Percentiles rank a stretch among this genome's conserved stretches.
These are phyloP conservation scores for Muntiacus reevesi DNA, from an alignment of 2,113 vertebrate species.

Conservation along the genomic window DNA sequence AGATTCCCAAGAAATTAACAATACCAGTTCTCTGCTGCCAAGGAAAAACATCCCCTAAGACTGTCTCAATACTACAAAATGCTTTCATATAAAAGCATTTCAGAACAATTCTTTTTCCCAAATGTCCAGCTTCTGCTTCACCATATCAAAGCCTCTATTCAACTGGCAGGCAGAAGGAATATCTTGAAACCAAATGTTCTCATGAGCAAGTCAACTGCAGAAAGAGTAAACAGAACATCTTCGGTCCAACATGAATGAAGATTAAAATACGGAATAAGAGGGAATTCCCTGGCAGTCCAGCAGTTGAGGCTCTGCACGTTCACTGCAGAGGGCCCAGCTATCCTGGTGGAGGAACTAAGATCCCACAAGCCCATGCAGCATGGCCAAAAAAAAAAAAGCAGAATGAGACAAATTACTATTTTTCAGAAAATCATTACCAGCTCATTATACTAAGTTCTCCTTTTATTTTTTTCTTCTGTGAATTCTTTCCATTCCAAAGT, in stretches of 20 bases:
- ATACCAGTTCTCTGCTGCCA: slow-evolving; percentile 23
- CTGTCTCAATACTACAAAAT: slow-evolving; percentile 1
- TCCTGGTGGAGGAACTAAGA: background rate
- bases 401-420: background rate
- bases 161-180: slow-evolving; percentile 27
- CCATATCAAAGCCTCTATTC: background rate
- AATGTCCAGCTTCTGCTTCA: slow-evolving; percentile 19
- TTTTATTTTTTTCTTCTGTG: background rate
- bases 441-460: background rate
- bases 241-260: slow-evolving; percentile 30
- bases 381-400: background rate
- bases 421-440: slow-evolving; percentile 24
- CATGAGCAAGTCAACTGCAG: slow-evolving; percentile 30
- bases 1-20: slow-evolving; percentile 61
- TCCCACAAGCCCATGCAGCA: background rate
- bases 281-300: background rate
- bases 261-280: background rate
- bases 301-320: background rate
- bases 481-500: background rate
- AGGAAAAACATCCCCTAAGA: slow-evolving; percentile 26
- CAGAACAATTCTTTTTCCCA: slow-evolving; percentile 32
- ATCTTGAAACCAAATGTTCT: slow-evolving; percentile 44
- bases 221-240: slow-evolving; percentile 28
- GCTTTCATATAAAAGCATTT: slow-evolving; percentile 39
- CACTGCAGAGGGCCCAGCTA: background rate